Evolutionary conservation across 2,113 vertebrate genomes (phyloP).

Genomic region (Pyxicephalus adspersus): DNA sequence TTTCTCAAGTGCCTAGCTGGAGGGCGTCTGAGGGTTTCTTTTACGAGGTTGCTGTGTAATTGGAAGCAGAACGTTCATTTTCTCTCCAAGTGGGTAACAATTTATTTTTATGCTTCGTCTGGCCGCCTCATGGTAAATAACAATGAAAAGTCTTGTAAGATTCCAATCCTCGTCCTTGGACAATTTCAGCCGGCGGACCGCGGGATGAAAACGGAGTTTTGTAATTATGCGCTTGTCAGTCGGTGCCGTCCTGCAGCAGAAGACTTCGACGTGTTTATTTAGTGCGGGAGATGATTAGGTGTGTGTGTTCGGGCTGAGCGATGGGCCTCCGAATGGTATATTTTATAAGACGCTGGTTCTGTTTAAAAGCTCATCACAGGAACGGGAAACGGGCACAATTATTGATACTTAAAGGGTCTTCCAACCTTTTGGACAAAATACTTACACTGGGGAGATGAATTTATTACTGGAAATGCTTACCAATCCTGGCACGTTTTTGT

Average conservation of each 20-base stretch:
- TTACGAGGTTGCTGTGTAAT: not conserved
- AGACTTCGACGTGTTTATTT: not conserved
- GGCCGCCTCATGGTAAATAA: not conserved
- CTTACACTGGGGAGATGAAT: no score
- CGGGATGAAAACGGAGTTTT: not conserved
- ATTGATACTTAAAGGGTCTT: no score
- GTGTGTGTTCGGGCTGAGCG: not conserved
- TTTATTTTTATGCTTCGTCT: not conserved
- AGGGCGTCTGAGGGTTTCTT: not conserved
- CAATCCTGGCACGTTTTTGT: no score
- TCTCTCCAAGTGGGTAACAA: not conserved
- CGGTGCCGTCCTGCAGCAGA: not conserved
- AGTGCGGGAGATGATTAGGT: not conserved
- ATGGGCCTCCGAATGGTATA: no score
- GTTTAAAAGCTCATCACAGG: no score
- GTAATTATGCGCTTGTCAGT: not conserved
- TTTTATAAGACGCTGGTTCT: no score
- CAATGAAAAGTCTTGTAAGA: not conserved
- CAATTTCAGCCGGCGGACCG: not conserved
- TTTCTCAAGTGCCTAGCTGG: not conserved
- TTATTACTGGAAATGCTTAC: no score
- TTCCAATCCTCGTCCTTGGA: not conserved
- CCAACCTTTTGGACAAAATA: no score
- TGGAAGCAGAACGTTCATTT: not conserved
- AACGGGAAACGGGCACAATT: no score